Evolutionary conservation across 1,140 invertebrate species (phyloP).

Genomic region (Nautilus pompilius): DNA sequence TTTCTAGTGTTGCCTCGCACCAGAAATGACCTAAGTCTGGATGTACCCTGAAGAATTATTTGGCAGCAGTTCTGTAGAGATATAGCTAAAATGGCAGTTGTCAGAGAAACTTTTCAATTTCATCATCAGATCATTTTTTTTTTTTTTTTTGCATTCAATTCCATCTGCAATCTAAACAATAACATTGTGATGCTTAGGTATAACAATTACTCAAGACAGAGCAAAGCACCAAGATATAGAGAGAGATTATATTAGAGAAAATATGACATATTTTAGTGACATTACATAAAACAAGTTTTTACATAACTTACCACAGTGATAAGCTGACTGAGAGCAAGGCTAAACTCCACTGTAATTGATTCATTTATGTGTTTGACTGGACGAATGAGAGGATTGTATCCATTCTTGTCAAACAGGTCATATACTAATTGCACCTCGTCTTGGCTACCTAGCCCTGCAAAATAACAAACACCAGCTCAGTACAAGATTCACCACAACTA

Average conservation of each 20-base stretch:
- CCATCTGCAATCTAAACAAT: too few relatives aligned
- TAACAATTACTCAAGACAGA: neutral
- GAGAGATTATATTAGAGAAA: neutral
- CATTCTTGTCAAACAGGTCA: slow-evolving; percentile 82
- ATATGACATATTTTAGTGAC: neutral
- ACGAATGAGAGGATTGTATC: slow-evolving; percentile 98
- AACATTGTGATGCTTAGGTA: too few relatives aligned
- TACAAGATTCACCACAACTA: too few relatives aligned
- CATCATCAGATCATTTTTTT: too few relatives aligned
- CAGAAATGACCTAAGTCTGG: too few relatives aligned
- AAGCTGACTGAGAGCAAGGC: slow-evolving; percentile 95
- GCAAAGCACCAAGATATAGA: neutral
- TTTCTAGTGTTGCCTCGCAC: too few relatives aligned
- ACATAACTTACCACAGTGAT: slow-evolving; percentile 91
- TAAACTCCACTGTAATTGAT: slow-evolving; percentile 93
- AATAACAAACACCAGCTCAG: too few relatives aligned
- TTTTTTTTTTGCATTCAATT: too few relatives aligned
- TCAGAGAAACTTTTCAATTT: too few relatives aligned
- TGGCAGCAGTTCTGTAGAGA: too few relatives aligned
- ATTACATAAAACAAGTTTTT: neutral
- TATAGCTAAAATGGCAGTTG: too few relatives aligned
- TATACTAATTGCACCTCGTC: slow-evolving; percentile 68
- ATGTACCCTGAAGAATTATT: too few relatives aligned
- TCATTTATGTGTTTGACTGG: slow-evolving; percentile 97
- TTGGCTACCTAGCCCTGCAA: slow-evolving; percentile 30